A percentile compares a stretch with the other conserved stretches of the same genome.
phyloP scores from a whole-genome alignment of 2,888 invertebrate genomes.

The Chrysolina americana region DNA sequence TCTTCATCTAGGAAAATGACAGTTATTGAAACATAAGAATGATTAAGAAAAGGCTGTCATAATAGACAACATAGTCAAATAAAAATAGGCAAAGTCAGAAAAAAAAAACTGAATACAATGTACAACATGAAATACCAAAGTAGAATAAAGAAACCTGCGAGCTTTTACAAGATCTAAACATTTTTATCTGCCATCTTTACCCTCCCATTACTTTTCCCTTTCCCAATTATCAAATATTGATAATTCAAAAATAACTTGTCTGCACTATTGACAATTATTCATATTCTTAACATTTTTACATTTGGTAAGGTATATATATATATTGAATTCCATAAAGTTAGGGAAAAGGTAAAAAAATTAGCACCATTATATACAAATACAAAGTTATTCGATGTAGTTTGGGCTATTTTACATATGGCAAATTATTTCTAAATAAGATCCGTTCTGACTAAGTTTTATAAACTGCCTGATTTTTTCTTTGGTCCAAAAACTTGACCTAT shows the following conservation, averaged over 20 bases:
- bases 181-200: too few species aligned
- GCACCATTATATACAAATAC: slow-evolving; percentile 57
- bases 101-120: too few species aligned
- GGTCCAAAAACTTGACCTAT: slow-evolving; percentile 52
- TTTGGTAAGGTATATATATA: slow-evolving; percentile 23
- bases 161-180: too few species aligned
- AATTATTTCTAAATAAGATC: slow-evolving; percentile 48
- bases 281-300: slow-evolving; percentile 14
- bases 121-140: too few species aligned
- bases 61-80: too few species aligned
- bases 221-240: slow-evolving; percentile 5
- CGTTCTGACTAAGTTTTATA: slow-evolving; percentile 39
- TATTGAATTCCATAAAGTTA: slow-evolving; percentile 34
- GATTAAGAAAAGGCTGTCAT: too few species aligned
- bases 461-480: slow-evolving; percentile 46
- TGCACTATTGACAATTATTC: slow-evolving; percentile 10
- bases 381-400: slow-evolving; percentile 55
- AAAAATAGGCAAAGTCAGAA: too few species aligned
- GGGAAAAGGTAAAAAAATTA: slow-evolving; percentile 51
- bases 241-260: slow-evolving; percentile 10
- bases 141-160: too few species aligned
- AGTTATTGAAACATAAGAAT: too few species aligned
- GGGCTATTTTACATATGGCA: slow-evolving; percentile 40
- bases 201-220: background rate
- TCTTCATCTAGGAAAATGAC: too few species aligned